Evolutionary conservation across 2,888 invertebrate genomes (phyloP), one percentile per base, ranked within the genome.

Genomic region (Geophilus truncorum): DNA sequence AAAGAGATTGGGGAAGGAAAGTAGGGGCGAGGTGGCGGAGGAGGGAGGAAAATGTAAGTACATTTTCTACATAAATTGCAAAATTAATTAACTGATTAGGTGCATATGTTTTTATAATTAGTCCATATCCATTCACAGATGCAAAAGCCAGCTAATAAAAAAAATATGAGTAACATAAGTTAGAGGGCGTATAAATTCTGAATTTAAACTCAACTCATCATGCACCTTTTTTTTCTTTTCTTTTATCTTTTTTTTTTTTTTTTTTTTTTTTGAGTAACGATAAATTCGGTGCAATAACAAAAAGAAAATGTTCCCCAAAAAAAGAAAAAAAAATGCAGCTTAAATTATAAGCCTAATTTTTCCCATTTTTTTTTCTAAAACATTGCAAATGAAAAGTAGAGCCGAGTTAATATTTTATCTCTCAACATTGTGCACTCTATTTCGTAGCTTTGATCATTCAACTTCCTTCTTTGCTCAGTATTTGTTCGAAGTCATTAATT

Each of bases 41-140:
- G n/a, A 15, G 18, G 51, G 15, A 21, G 57, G 23, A 21, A 23
- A 62, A 62, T 62, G 57, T 1, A 62, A 62, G 57, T 62, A 62
- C 57, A 62, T 23, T 62, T 62, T 62, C 57, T 62, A 18, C 57
- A n/a, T 62, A 62, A 62, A 62, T 62, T 62, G 57, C 57, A 62
- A 62, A 62, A 62, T 62, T 62, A 62, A 62, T 62, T 62, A 62
- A 62, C 57, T 62, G 57, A 62, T 62, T 62, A 62, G 57, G 57
- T 62, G 57, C 57, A 62, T 62, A 62, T 62, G 57, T 23, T 62
- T 62, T 62, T 62, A 21, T 62, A 62, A 62, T 62, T 62, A 62
- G 57, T 23, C 57, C 15, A 62, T 62, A 18, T 62, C 57, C 57
- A 62, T 62, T 62, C 57, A 4, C 10, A 62, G 57, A 62, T 18